These are phyloP conservation scores for Mola mola DNA, from an alignment of 2,113 vertebrate genomes.

Conservation along the genomic window DNA sequence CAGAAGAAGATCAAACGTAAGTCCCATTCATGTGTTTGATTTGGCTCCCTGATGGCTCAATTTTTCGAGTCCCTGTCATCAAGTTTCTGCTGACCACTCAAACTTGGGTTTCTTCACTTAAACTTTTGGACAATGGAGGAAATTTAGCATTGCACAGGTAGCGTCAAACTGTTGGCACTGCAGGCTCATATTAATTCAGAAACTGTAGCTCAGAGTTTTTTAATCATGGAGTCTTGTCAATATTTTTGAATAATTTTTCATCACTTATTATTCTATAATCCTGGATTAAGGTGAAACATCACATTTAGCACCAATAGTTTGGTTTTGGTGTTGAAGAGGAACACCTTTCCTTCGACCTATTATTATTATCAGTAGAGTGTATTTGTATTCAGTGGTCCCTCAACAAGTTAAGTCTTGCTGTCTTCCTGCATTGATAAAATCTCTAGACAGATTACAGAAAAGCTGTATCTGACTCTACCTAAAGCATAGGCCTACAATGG, in stretches of 20 bases:
- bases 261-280: constrained; percentile 37
- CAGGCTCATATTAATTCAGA: constrained; percentile 36
- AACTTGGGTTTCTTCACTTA: background rate
- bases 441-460: background rate
- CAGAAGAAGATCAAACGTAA: constrained; percentile 98
- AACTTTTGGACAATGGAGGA: no score
- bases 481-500: background rate
- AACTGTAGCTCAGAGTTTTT: constrained; percentile 35
- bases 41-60: background rate
- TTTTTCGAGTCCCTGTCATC: background rate
- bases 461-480: background rate
- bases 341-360: no score
- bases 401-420: no score
- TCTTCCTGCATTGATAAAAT: background rate
- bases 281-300: constrained; percentile 33
- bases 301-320: background rate
- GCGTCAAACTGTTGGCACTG: no score
- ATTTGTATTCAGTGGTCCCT: no score
- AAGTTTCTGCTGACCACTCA: constrained; percentile 2
- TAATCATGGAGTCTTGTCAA: constrained; percentile 11
- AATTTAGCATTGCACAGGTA: background rate
- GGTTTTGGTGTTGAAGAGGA: no score
- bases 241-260: constrained; percentile 32
- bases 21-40: constrained; percentile 58
- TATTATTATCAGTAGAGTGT: no score